Conservation (phyloP, 2,113 vertebrate genomes). For the Gymnocephalus cernua region DNA sequence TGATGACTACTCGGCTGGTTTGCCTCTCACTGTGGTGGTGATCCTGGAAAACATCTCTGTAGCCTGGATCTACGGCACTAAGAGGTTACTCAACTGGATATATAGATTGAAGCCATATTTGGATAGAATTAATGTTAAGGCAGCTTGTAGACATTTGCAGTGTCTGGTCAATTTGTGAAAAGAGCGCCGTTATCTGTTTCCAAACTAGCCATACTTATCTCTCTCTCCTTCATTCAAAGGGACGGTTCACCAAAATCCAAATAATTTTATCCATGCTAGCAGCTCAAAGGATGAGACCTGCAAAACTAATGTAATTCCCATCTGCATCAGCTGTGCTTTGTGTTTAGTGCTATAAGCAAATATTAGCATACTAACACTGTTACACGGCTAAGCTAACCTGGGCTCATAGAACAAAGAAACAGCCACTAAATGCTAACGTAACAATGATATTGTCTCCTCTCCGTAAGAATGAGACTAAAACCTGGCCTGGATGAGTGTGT, state of each 20-base stretch:
- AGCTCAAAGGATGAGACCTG: neutral
- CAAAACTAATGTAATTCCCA: neutral
- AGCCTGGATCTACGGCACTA: constrained; percentile 98
- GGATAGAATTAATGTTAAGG: neutral
- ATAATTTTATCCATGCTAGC: neutral
- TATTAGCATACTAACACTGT: neutral
- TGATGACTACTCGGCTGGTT: constrained; percentile 96
- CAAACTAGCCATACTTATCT: no score
- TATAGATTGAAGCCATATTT: neutral
- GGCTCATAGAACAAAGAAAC: no score
- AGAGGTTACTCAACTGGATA: constrained; percentile 86
- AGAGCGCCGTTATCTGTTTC: no score
- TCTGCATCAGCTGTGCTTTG: neutral
- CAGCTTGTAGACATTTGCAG: neutral
- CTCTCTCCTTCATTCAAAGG: neutral
- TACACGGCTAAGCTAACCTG: no score
- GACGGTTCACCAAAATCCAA: neutral
- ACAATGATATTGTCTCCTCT: no score
- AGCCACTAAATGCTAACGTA: no score
- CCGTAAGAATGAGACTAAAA: no score
- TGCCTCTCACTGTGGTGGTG: constrained; percentile 96
- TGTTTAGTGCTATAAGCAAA: no score
- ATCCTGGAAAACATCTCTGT: constrained; percentile 98
- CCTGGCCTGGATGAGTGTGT: no score
- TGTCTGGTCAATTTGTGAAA: neutral